Evolutionary conservation across 37 sponge, comb jelly and placozoan genomes (phyloP).

Genomic region (Crambe crambe): DNA sequence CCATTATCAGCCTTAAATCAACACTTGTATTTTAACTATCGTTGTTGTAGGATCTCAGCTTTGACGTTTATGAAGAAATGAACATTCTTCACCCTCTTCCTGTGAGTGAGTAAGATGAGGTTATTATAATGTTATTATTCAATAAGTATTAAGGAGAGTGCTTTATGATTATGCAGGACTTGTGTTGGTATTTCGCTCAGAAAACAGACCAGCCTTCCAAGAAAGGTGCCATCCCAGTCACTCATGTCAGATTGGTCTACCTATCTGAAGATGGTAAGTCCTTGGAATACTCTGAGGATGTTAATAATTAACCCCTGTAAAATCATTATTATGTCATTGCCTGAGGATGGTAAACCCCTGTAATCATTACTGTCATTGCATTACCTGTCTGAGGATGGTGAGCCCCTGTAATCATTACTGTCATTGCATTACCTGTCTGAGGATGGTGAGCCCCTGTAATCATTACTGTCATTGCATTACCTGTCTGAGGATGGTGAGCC

Average conservation of each 20-base stretch:
- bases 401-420: no score
- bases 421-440: no score
- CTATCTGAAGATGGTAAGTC: slow-evolving; percentile 71
- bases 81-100: slow-evolving; percentile 44
- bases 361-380: no score
- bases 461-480: no score
- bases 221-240: slow-evolving; percentile 70
- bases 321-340: neutral
- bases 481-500: no score
- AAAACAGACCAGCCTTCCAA: slow-evolving; percentile 35
- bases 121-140: neutral
- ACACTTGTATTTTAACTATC: neutral
- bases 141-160: neutral
- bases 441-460: no score
- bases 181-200: slow-evolving; percentile 79
- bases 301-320: neutral
- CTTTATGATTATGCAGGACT: slow-evolving; percentile 61
- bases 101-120: slow-evolving; percentile 41
- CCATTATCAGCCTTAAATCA: no score
- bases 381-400: no score
- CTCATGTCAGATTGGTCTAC: slow-evolving; percentile 73
- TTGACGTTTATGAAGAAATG: slow-evolving; percentile 73
- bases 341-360: no score
- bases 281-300: no score
- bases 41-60: slow-evolving; percentile 64